Conservation (phyloP, 2,888 invertebrate genomes). For the Beris chalybata region DNA sequence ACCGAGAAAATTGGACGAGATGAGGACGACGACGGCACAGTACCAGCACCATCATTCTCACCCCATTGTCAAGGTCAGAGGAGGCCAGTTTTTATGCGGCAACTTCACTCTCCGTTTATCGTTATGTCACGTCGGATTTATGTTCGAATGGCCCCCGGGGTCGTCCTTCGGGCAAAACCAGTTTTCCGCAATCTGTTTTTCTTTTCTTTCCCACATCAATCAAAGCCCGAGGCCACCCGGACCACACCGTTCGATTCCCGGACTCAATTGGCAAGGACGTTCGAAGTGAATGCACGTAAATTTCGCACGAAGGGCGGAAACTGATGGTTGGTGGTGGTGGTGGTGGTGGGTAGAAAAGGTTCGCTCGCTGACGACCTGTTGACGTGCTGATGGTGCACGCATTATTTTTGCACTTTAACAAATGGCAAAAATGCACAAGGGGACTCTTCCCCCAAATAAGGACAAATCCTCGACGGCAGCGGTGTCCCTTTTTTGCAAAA, state of each 20-base stretch:
- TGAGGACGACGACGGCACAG: conserved; percentile 5
- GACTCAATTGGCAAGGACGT: conserved; percentile 2
- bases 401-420: conserved; percentile 27
- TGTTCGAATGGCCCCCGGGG: conserved; percentile 9
- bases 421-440: conserved; percentile 20
- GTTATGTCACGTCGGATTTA: conserved; percentile 26
- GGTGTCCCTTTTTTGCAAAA: conserved; percentile 22
- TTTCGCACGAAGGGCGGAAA: background rate
- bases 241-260: conserved; percentile 14
- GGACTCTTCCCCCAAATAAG: background rate
- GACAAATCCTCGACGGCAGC: background rate
- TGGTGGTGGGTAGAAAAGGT: conserved; percentile 24
- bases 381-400: conserved; percentile 19
- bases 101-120: conserved; percentile 25
- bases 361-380: conserved; percentile 25
- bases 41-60: conserved; percentile 10
- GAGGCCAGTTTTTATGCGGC: background rate
- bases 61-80: conserved; percentile 24
- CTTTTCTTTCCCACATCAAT: conserved; percentile 26
- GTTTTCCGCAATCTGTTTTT: conserved; percentile 12
- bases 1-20: background rate
- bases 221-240: conserved; percentile 4
- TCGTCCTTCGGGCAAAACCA: conserved; percentile 14
- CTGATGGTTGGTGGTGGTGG: background rate
- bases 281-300: conserved; percentile 11